Evolutionary conservation across 2,797 vertebrate species (phyloP).

Genomic region (Neomorphus geoffroyi): DNA sequence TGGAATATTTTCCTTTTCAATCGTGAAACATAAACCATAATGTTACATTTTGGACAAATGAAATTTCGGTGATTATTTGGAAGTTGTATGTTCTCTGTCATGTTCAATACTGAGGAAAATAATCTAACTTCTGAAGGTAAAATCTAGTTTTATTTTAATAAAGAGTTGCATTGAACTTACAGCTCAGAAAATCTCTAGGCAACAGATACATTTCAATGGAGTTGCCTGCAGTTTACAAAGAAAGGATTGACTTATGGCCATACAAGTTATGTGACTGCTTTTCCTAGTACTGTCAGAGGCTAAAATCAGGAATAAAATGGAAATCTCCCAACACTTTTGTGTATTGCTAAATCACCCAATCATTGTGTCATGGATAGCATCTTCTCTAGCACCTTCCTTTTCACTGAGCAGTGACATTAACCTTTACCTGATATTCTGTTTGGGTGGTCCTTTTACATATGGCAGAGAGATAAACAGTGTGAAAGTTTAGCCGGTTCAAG

Average conservation of each 20-base stretch:
- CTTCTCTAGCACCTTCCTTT: neutral
- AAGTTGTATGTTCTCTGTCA: neutral
- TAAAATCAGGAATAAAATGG: neutral
- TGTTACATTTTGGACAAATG: neutral
- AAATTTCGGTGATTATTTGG: conserved; percentile 8
- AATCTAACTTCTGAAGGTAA: neutral
- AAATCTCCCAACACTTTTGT: neutral
- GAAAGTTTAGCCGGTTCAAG: conserved; percentile 14
- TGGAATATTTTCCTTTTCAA: neutral
- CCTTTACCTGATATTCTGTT: neutral
- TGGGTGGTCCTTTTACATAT: conserved; percentile 48
- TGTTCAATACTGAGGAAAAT: neutral
- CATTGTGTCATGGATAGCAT: neutral
- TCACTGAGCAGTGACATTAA: neutral
- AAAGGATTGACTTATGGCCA: neutral
- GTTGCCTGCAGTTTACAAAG: neutral
- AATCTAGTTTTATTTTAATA: neutral
- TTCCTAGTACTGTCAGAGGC: neutral
- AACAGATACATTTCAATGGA: neutral
- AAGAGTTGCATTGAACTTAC: neutral
- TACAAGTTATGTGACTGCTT: neutral
- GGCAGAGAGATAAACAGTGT: neutral
- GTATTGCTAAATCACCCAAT: neutral
- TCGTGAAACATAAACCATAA: neutral
- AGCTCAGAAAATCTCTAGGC: neutral